These are phyloP conservation scores for Grus americana DNA, from an alignment of 2,113 vertebrate genomes.

Conservation along the genomic window DNA sequence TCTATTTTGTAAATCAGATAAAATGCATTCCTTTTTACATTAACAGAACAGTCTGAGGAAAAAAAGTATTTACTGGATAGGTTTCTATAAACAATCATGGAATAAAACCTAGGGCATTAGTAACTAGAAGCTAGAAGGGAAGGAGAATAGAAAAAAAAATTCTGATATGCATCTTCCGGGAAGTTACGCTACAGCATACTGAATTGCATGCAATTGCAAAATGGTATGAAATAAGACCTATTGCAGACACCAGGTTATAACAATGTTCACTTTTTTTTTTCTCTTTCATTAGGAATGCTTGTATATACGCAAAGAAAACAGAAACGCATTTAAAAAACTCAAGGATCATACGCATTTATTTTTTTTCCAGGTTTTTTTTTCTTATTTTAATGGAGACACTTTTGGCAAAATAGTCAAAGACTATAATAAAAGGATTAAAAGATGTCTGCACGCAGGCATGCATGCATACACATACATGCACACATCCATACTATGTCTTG, in stretches of 20 bases:
- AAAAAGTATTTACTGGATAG: constrained; percentile 16
- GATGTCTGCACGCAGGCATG: background rate
- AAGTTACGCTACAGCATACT: background rate
- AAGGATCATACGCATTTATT: constrained; percentile 11
- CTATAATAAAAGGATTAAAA: constrained; percentile 2
- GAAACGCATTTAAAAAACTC: background rate
- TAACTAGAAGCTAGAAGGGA: background rate
- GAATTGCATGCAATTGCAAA: background rate
- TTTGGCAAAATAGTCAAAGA: constrained; percentile 8
- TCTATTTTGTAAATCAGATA: constrained; percentile 19
- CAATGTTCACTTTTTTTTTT: background rate
- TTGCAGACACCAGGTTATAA: background rate
- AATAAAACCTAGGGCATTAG: background rate
- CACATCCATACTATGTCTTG: background rate
- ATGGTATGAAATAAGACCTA: background rate
- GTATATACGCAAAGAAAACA: background rate
- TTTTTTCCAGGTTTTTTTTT: constrained; percentile 13
- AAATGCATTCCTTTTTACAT: constrained; percentile 10
- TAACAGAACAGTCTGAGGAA: background rate
- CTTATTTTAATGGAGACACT: background rate
- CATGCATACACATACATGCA: background rate
- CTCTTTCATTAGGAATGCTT: background rate
- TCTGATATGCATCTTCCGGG: background rate
- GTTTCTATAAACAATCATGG: constrained; percentile 26
- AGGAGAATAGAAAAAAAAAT: background rate